Base-by-base conservation (phyloP, 2,888 invertebrate genomes). In the Belgica antarctica region DNA sequence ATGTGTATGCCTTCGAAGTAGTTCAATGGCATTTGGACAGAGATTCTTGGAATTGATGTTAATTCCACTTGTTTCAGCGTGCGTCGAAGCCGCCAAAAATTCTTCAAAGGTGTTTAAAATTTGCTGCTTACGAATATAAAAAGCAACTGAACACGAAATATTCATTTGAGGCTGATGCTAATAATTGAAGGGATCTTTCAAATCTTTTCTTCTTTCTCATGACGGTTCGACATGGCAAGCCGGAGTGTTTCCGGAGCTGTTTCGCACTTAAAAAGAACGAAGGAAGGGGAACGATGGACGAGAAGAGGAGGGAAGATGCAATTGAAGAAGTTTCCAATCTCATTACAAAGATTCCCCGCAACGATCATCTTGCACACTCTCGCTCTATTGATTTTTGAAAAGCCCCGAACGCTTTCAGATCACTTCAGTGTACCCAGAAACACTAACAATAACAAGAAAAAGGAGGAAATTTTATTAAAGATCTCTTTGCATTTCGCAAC, bases 71-170 rank as follows among this genome's bases (percentile, higher is more conserved):
- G 24, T 62, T 31, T 62, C 62, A 19, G 62, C 62, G 1, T n/a
- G 34, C 17, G 62, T 62, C 31, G 31, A 17, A 27, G 28, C 22
- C 24, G 27, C n/a, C n/a, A n/a, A 10, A 19, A 63, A 36, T 36
- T 36, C 31, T 63, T 25, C 25, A 63, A 36, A 63, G 63, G 63
- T 63, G 41, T 63, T 63, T 62, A 62, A 62, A 15, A 34, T 62
- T 62, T 62, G 17, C 24, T 63, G 24, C 19, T 31, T 22, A 22
- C 52, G 22, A 52, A 52, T n/a, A 52, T 52, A 22, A 52, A 52
- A 22, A 52, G 52, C 15, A 46, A 46, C 8, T 34, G 31, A 63
- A 63, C 63, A 63, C 41, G 63, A 63, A 63, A 36, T 27, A 61
- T 25, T n/a, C 8, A 62, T 62, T 31, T 62, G 15, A 62, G 31